A percentile compares a stretch with the other conserved stretches of the same genome.
phyloP scores from a whole-genome alignment of 2,113 vertebrate genomes.

The Actenoides lindsayi region DNA sequence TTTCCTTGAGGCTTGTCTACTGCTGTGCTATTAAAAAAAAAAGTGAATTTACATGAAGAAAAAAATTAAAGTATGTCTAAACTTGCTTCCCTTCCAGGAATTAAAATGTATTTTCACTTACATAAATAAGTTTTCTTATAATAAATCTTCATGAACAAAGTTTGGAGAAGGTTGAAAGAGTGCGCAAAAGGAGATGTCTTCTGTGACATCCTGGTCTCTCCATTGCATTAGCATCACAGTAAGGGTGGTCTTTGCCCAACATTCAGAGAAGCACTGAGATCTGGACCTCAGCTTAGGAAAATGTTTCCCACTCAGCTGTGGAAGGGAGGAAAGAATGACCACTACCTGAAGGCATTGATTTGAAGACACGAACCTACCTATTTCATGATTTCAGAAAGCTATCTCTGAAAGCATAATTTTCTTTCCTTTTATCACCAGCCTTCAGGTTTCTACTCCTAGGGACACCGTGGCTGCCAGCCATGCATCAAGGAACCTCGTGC shows the following conservation, averaged over 20 bases:
- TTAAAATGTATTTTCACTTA: background rate
- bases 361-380: background rate
- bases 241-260: background rate
- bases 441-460: background rate
- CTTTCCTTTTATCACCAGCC: background rate
- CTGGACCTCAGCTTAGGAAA: background rate
- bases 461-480: background rate
- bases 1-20: background rate
- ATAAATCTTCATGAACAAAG: background rate
- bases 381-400: background rate
- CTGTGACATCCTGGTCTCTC: background rate
- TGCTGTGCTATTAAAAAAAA: background rate
- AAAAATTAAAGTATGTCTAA: background rate
- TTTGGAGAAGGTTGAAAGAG: background rate
- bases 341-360: background rate
- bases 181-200: background rate
- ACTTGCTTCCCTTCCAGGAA: background rate
- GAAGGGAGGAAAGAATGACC: background rate
- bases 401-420: background rate
- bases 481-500: rapidly evolving
- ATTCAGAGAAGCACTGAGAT: background rate
- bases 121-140: background rate
- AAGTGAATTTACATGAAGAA: background rate
- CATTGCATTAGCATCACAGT: background rate
- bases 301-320: background rate